Evolutionary conservation across 2,113 vertebrate genomes (phyloP).

Genomic region (Anser cygnoides): DNA sequence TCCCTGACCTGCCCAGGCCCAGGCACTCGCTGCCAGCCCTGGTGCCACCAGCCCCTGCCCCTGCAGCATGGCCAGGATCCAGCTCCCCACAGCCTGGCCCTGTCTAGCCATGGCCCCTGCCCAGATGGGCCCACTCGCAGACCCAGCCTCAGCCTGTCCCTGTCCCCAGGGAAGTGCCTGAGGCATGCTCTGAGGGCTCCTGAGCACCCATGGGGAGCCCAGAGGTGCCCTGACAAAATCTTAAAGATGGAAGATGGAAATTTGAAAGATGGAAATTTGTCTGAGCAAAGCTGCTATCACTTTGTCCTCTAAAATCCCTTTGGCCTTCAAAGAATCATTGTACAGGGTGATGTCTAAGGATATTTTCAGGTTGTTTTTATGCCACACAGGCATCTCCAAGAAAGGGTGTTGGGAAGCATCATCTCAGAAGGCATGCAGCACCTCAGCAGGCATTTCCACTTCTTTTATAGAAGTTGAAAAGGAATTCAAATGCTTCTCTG

Average conservation of each 20-base stretch:
- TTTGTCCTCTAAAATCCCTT: background rate
- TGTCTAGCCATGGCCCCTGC: rapidly evolving
- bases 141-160: background rate
- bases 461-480: background rate
- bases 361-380: background rate
- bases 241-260: no score
- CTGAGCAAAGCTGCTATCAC: background rate
- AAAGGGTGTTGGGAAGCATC: background rate
- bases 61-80: rapidly evolving
- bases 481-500: background rate
- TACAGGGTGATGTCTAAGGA: background rate
- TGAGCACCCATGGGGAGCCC: rapidly evolving
- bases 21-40: rapidly evolving
- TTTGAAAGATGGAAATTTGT: background rate
- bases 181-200: background rate
- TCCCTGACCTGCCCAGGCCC: rapidly evolving
- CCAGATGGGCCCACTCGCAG: rapidly evolving
- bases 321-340: background rate
- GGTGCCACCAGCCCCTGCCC: background rate
- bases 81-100: no score
- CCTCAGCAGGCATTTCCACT: background rate
- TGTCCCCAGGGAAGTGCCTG: rapidly evolving
- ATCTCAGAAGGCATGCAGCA: background rate
- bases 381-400: background rate
- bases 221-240: background rate